These are phyloP conservation scores for Linnaemya tessellans DNA, from an alignment of 2,888 invertebrate species.

Conservation along the genomic window DNA sequence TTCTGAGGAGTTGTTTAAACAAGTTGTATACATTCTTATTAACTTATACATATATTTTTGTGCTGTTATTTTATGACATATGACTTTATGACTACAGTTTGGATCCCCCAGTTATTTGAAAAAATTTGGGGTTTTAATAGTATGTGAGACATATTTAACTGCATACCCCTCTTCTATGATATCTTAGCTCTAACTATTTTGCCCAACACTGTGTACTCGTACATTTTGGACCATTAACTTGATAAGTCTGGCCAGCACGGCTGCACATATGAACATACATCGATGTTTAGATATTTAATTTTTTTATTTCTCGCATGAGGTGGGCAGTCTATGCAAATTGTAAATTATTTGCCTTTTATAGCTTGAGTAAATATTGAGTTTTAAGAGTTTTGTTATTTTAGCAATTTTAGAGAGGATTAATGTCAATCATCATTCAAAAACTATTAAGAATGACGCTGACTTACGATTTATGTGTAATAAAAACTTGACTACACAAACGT, in stretches of 20 bases:
- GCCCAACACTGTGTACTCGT: too few species aligned
- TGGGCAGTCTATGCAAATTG: constrained; percentile 22
- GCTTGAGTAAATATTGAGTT: neutral
- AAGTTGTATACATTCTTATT: too few species aligned
- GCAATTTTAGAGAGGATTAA: constrained; percentile 26
- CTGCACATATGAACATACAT: neutral
- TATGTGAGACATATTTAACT: too few species aligned
- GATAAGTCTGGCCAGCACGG: constrained; percentile 3
- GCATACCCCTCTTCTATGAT: too few species aligned
- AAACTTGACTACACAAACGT: too few species aligned
- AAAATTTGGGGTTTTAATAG: too few species aligned
- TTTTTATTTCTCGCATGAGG: constrained; percentile 18
- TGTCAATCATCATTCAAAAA: constrained; percentile 39
- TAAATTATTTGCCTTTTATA: neutral
- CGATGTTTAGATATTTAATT: neutral
- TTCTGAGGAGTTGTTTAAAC: too few species aligned
- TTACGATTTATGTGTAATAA: neutral
- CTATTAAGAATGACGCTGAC: constrained; percentile 51
- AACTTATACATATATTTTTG: too few species aligned
- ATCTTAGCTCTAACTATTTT: too few species aligned
- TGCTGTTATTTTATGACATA: too few species aligned
- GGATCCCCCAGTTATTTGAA: too few species aligned
- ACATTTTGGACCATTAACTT: neutral
- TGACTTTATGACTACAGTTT: too few species aligned
- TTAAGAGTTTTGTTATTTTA: constrained; percentile 16